Evolutionary conservation across 2,797 vertebrate genomes (phyloP).

Genomic region (Falco naumanni): DNA sequence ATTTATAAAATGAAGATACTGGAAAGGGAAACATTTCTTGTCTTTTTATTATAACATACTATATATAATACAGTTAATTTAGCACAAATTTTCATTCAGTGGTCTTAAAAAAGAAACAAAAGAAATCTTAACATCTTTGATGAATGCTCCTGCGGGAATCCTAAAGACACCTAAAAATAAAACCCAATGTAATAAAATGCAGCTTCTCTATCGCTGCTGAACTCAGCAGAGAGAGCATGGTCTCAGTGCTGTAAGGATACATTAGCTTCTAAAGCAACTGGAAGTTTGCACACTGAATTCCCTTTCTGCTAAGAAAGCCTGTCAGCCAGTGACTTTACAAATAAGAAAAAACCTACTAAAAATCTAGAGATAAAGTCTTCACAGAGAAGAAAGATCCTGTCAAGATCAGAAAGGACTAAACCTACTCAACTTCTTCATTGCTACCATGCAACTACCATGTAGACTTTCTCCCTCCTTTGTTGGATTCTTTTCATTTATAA

Average conservation of each 20-base stretch:
- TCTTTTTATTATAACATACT: neutral
- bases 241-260: neutral
- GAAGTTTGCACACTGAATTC: neutral
- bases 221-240: neutral
- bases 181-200: neutral
- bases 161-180: neutral
- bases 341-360: neutral
- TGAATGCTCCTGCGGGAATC: neutral
- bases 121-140: neutral
- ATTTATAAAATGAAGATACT: neutral
- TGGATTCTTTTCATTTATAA: conserved; percentile 3
- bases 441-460: neutral
- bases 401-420: neutral
- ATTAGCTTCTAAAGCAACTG: neutral
- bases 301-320: neutral
- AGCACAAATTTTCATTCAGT: neutral
- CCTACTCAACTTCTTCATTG: neutral
- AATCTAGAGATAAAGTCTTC: neutral
- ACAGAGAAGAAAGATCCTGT: neutral
- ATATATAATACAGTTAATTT: neutral
- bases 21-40: neutral
- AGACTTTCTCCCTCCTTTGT: neutral
- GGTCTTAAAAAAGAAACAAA: neutral
- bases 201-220: conserved; percentile 16
- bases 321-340: neutral